Evolutionary conservation across 2,113 vertebrate species (phyloP), one percentile per base, ranked within the genome.

Genomic region (Sigmodon hispidus): DNA sequence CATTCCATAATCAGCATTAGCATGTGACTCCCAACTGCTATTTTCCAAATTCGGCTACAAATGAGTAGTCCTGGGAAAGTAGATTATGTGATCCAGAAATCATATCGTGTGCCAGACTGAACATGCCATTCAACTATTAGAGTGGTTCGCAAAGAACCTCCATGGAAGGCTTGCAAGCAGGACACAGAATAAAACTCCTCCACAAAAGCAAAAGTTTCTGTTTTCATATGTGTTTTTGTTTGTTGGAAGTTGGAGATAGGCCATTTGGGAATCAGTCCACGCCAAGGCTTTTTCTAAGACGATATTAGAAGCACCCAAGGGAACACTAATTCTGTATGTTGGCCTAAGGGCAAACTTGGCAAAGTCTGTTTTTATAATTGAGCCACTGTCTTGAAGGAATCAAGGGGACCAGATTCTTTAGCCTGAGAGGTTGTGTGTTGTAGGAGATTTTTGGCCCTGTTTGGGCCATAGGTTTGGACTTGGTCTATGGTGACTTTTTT

Each of bases 11-110:
- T 99, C 99, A 91, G 63, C 95, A 86, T 98, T 98, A 9, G 99
- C 99, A 97, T 99, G 98, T 5, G 98, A 99, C 79, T 16, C 99
- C 99, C 99, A 70, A 98, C 98, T 9, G 99, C 97, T 97, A 99
- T 99, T 98, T 99, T 99, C 99, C 99, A 99, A 1, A 99, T 99
- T 94, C 99, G 80, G 99, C 99, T 90, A 98, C 97, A 93, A 98
- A 97, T 88, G 98, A 97, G 22, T 99, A 98, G 89, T 97, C 98
- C 61, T 93, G 98, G 97, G 97, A 99, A 97, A 99, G 98, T 70
- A 99, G 79, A 96, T 99, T 99, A 96, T 94, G 97, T 91, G 99
- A 99, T 96, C 99, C 99, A 97, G 99, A 99, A 98, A 99, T 75
- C 11, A 99, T 95, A 99, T 93, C 40, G 99, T 96, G 96, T 99